Evolutionary conservation across 37 sponge, comb jelly and placozoan genomes (phyloP).

Genomic region (Ephydatia muelleri): DNA sequence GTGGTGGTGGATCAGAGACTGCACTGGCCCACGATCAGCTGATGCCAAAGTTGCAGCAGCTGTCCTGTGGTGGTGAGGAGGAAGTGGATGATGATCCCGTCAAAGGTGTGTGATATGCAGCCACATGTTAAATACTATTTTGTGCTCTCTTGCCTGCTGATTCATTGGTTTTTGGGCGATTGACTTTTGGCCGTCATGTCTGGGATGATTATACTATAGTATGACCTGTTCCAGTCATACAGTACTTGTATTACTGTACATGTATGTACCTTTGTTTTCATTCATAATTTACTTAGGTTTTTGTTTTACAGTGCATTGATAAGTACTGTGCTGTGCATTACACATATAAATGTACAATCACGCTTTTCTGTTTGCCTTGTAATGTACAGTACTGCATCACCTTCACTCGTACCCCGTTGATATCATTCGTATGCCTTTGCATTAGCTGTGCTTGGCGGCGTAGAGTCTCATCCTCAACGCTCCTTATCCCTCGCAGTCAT

Average conservation of each 20-base stretch:
- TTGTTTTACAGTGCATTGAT: no score
- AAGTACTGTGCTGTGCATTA: no score
- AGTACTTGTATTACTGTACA: not conserved
- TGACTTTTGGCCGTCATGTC: no score
- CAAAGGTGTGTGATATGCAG: not conserved
- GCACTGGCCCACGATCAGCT: not conserved
- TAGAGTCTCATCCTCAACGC: not conserved
- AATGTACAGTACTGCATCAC: no score
- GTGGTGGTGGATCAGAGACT: not conserved
- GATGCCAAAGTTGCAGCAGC: not conserved
- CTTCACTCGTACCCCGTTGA: no score
- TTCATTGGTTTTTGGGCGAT: no score
- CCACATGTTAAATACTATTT: not conserved
- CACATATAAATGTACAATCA: no score
- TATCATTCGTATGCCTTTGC: no score
- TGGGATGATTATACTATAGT: no score
- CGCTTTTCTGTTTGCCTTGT: no score
- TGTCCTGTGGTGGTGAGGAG: not conserved
- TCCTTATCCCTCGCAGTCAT: constrained; percentile 6
- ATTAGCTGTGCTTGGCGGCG: not conserved
- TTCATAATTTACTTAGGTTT: no score
- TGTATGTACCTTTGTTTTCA: not conserved
- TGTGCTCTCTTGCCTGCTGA: not conserved
- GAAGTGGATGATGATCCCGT: not conserved
- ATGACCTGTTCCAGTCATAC: no score